A percentile compares a stretch with the other conserved stretches of the same genome.
phyloP scores from a whole-genome alignment of 2,113 vertebrate genomes.

The Platichthys flesus region DNA sequence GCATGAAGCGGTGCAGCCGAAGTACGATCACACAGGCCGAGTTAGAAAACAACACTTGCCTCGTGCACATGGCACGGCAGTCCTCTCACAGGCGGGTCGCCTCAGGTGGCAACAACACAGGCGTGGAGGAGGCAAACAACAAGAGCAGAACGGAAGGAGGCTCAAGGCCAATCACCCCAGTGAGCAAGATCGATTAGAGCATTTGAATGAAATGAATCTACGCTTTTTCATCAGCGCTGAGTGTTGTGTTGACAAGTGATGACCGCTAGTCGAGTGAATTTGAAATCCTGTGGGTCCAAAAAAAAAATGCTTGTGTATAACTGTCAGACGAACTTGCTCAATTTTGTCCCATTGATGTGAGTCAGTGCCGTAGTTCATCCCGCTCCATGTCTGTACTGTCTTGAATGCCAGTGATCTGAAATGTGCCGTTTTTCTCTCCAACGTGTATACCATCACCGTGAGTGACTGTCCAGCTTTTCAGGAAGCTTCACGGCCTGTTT shows the following conservation, averaged over 20 bases:
- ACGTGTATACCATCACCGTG: not conserved
- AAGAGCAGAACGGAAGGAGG: slow-evolving; percentile 18
- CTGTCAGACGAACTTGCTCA: not conserved
- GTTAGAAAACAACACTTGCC: slow-evolving; percentile 74
- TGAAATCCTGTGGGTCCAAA: no score
- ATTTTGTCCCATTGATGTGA: not conserved
- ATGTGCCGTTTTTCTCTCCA: not conserved
- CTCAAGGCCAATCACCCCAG: slow-evolving; percentile 34
- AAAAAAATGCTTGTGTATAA: not conserved
- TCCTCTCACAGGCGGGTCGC: slow-evolving; percentile 37
- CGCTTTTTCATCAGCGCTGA: not conserved
- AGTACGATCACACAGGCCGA: slow-evolving; percentile 29
- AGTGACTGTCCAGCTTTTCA: not conserved
- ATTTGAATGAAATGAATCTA: not conserved
- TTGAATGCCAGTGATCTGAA: not conserved
- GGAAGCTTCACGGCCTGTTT: not conserved
- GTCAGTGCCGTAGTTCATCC: not conserved
- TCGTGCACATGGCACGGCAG: slow-evolving; percentile 65
- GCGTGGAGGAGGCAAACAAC: slow-evolving; percentile 15
- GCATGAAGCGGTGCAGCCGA: slow-evolving; percentile 71
- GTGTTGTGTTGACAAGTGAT: not conserved
- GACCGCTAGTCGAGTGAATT: not conserved
- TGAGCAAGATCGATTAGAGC: slow-evolving; percentile 48
- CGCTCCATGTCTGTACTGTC: not conserved
- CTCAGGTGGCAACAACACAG: not conserved